Conservation (phyloP, 2,888 invertebrate species). For the Hydriomena furcata region DNA sequence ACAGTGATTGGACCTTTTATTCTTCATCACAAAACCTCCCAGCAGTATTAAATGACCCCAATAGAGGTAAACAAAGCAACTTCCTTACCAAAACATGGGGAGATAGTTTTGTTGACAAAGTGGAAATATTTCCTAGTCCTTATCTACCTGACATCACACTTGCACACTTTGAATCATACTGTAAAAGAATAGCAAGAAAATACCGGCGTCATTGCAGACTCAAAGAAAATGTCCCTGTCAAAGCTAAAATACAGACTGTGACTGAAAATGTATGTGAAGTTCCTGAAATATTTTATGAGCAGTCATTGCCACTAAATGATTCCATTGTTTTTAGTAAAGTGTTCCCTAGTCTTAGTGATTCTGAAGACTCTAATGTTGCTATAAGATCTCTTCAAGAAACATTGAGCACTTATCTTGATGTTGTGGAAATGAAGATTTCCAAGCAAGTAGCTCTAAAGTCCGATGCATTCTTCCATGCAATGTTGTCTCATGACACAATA, state of each 20-base stretch:
- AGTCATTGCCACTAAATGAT: conserved; percentile 90
- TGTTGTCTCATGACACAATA: conserved; percentile 98
- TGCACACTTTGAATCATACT: conserved; percentile 93
- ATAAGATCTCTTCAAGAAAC: conserved; percentile 92
- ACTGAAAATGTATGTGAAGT: conserved; percentile 85
- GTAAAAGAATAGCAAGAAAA: conserved; percentile 89
- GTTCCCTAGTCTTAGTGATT: conserved; percentile 87
- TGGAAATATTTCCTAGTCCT: conserved; percentile 89
- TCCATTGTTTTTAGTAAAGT: conserved; percentile 92
- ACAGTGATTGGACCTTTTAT: conserved; percentile 92
- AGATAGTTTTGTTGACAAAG: conserved; percentile 94
- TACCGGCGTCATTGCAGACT: conserved; percentile 85
- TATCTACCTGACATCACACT: conserved; percentile 92
- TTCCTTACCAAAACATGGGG: conserved; percentile 99
- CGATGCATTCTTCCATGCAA: conserved; percentile 98
- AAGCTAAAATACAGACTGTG: conserved; percentile 72
- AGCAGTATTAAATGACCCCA: conserved; percentile 97
- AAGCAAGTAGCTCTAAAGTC: conserved; percentile 97
- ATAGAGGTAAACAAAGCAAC: conserved; percentile 93
- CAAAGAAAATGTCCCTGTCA: conserved; percentile 67
- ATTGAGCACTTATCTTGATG: conserved; percentile 96
- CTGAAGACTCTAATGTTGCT: conserved; percentile 84
- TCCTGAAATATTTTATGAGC: conserved; percentile 93
- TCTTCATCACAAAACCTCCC: conserved; percentile 97
- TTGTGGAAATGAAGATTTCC: conserved; percentile 96